Conservation (phyloP, 2,888 invertebrate genomes). For the Ormyrus thymus region DNA sequence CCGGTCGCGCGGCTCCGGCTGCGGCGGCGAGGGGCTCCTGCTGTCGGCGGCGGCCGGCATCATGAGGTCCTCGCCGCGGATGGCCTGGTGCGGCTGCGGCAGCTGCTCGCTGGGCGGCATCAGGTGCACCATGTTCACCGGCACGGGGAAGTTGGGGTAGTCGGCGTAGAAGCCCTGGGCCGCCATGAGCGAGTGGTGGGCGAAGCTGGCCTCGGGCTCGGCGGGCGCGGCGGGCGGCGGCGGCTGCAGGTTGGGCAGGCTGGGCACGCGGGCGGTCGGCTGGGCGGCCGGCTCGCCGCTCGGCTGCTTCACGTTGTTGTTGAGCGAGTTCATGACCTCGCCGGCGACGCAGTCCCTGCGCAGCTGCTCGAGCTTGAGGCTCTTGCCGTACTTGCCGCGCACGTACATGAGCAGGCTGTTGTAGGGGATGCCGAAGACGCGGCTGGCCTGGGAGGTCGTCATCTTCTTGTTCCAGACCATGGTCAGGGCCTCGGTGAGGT, state of each 20-base stretch:
- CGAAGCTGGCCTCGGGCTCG: slow-evolving; percentile 64
- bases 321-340: slow-evolving; percentile 78
- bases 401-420: slow-evolving; percentile 95
- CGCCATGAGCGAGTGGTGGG: slow-evolving; percentile 68
- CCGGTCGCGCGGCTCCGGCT: slow-evolving; percentile 64
- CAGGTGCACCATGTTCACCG: slow-evolving; percentile 89
- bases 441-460: slow-evolving; percentile 93
- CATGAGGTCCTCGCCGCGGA: slow-evolving; percentile 48
- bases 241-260: slow-evolving; percentile 49
- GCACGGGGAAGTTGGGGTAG: slow-evolving; percentile 88
- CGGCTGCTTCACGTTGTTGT: slow-evolving; percentile 78
- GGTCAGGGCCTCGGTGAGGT: slow-evolving; percentile 91
- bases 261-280: slow-evolving; percentile 59
- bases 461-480: slow-evolving; percentile 97
- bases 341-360: slow-evolving; percentile 89
- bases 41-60: slow-evolving; percentile 58
- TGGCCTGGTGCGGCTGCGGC: too few relatives aligned
- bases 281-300: slow-evolving; percentile 56
- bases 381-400: slow-evolving; percentile 94
- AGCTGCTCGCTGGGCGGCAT: slow-evolving; percentile 85
- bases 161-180: slow-evolving; percentile 89
- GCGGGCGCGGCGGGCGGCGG: slow-evolving; percentile 60
- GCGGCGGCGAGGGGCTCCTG: slow-evolving; percentile 68
- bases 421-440: slow-evolving; percentile 95
- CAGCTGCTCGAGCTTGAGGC: slow-evolving; percentile 90